Percentiles rank a stretch among this genome's conserved stretches.
Conservation (phyloP, 2,113 vertebrate genomes). For the Laterallus jamaicensis region DNA sequence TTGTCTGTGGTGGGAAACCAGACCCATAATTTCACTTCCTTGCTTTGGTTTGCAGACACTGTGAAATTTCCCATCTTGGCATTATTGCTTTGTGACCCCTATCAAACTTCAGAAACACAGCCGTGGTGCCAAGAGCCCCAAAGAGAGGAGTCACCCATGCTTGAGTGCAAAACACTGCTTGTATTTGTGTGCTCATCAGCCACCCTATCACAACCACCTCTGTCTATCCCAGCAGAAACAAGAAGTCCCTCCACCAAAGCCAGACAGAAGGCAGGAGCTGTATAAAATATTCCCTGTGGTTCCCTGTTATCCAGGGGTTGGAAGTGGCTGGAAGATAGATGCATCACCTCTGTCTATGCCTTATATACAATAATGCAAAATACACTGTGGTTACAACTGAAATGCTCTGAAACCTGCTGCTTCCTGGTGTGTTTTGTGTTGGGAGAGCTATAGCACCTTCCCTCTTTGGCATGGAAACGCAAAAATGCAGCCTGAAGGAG, state of each 20-base stretch:
- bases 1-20: neutral
- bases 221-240: neutral
- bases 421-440: neutral
- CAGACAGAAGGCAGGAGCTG: neutral
- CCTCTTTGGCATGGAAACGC: neutral
- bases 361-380: neutral
- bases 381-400: conserved; percentile 9
- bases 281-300: neutral
- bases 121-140: neutral
- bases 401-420: conserved; percentile 23
- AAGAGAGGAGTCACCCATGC: accelerated
- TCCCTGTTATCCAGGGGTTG: neutral
- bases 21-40: accelerated
- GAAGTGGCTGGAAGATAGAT: neutral
- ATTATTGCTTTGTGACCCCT: neutral
- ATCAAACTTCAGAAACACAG: neutral
- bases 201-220: accelerated
- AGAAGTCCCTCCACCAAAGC: neutral
- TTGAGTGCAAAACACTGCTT: neutral
- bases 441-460: neutral
- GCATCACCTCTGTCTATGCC: neutral
- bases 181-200: neutral
- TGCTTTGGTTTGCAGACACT: neutral
- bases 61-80: neutral
- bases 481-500: neutral